These are phyloP conservation scores for Threskiornis aethiopicus DNA, from an alignment of 2,797 vertebrate species.

Conservation along the genomic window DNA sequence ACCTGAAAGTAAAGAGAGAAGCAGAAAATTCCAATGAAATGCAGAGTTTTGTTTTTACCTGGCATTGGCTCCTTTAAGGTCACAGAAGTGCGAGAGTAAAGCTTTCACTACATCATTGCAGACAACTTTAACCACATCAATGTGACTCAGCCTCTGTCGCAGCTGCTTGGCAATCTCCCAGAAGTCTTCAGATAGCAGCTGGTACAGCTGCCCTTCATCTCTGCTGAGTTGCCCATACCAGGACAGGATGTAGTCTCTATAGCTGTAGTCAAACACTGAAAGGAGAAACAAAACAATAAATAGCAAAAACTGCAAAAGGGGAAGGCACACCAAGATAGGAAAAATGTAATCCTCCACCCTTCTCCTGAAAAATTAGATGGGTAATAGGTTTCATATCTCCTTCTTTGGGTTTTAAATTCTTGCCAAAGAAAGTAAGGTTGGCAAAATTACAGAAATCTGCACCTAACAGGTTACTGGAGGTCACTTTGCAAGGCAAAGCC, in stretches of 20 bases:
- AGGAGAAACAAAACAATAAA: conserved; percentile 46
- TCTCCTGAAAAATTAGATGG: neutral
- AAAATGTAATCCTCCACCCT: neutral
- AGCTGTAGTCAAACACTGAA: conserved; percentile 94
- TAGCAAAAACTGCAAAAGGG: neutral
- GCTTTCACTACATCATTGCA: conserved; percentile 90
- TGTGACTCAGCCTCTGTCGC: conserved; percentile 84
- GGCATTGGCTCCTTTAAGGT: conserved; percentile 91
- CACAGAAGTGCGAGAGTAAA: conserved; percentile 92
- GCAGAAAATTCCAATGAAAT: neutral
- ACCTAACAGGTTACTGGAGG: conserved; percentile 36
- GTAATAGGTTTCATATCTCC: neutral
- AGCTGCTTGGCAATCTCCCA: conserved; percentile 92
- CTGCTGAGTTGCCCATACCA: conserved; percentile 92
- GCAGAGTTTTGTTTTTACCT: conserved; percentile 78
- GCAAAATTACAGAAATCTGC: neutral
- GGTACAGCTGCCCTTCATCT: conserved; percentile 91
- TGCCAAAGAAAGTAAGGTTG: neutral
- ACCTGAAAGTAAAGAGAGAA: neutral
- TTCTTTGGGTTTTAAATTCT: neutral
- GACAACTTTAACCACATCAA: conserved; percentile 92
- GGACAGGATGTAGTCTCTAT: conserved; percentile 94
- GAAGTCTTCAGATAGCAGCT: conserved; percentile 94
- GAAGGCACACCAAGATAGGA: neutral
- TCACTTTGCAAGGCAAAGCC: conserved; percentile 49